Base-by-base conservation (phyloP, 2,888 invertebrate genomes). In the Orthosia incerta region DNA sequence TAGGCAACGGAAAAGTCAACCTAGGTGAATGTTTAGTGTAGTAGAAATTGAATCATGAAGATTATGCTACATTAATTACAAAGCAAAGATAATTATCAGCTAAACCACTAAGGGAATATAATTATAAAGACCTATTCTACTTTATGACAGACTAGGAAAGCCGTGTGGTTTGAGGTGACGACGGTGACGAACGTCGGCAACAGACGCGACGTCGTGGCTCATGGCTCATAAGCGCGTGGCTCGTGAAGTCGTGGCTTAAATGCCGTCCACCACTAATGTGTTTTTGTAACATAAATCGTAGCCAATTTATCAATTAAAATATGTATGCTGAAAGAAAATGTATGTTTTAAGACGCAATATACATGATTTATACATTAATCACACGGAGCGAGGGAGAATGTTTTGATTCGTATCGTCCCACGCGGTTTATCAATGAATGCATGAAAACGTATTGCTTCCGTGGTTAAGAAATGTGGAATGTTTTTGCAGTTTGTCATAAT, bases 271-370 rank as follows among this genome's bases (percentile, higher is more conserved):
- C 46, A 18, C n/a, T 68, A 81, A 76, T 69, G 64, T 71, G 81
- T 80, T 80, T 80, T 80, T 65, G 67, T 71, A 74, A 71, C 82
- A 74, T 78, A 82, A 64, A 82, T 81, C 74, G 60, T 71, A 55
- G 69, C 69, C 82, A 74, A 82, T 78, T 78, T 78, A 82, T 81
- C 78, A 82, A 81, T 80, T 70, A 77, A 82, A 78, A 82, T 74
- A 59, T 68, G 16, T 71, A 55, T 55, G 51, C 13, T 74, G 70
- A 77, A 74, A 73, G 67, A 73, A 77, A 71, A 77, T 70, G 23
- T 66, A 50, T 77, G 82, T 80, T 73, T 55, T 50, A 31, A 63
- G 56, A 72, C 60, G 60, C 15, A 72, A 57, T 50, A 51, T 51
- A n/a, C 63, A 67, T 81, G 53, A 73, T 77, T 77, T 70, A 26